phyloP scores from a whole-genome alignment of 2,113 vertebrate genomes.

The Entomyzon cyanotis region DNA sequence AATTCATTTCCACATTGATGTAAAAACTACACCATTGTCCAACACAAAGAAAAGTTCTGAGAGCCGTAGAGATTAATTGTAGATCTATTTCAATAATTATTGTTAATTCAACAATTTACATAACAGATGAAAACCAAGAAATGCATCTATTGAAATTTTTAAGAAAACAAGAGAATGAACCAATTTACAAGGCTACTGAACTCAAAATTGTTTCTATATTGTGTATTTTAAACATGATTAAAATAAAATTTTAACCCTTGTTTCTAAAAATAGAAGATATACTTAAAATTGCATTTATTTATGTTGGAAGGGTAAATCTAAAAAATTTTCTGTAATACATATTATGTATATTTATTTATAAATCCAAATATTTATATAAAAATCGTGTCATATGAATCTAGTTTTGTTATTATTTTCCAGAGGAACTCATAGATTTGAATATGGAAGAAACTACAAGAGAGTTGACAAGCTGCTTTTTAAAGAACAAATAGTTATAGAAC shows the following conservation, averaged over 20 bases:
- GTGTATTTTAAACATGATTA: not conserved
- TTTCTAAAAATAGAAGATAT: not conserved
- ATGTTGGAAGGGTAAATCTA: not conserved
- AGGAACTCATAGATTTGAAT: not conserved
- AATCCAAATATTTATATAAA: not conserved
- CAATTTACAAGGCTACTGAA: not conserved
- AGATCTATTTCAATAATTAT: not conserved
- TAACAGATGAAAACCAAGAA: not conserved
- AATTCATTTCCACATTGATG: slow-evolving; percentile 2
- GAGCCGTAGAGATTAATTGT: not conserved
- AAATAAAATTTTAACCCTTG: not conserved
- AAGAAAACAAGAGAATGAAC: not conserved
- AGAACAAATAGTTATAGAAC: not conserved
- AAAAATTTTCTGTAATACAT: not conserved
- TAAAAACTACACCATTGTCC: not conserved
- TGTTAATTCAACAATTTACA: not conserved
- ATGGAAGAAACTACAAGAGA: not conserved
- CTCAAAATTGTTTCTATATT: not conserved
- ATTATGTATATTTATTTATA: not conserved
- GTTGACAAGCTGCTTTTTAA: not conserved
- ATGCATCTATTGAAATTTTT: not conserved
- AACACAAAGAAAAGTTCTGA: not conserved
- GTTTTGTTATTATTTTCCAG: not conserved
- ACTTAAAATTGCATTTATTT: not conserved
- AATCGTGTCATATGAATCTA: not conserved